Evolutionary conservation across 2,888 invertebrate species (phyloP), one percentile per base, ranked within the genome.

Genomic region (Coenonympha arcania): DNA sequence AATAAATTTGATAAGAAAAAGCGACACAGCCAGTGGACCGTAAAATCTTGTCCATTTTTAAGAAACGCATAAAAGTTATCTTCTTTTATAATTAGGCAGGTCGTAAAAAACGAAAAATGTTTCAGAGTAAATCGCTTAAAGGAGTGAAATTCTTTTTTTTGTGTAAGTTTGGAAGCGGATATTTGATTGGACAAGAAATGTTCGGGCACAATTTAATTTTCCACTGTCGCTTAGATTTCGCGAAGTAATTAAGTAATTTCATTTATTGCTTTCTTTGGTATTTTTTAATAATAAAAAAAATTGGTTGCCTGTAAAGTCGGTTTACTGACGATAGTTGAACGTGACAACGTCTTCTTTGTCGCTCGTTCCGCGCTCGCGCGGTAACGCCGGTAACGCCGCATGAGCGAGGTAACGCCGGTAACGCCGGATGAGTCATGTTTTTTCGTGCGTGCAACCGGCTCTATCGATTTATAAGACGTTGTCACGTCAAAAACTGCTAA

Each of bases 1-100:
- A 62, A 58, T 49, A 36, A 54, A 42, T 47, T 47, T 45, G 28
- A 48, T 45, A 40, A 34, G 50, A 52, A 52, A 31, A 52, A 43
- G 47, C 37, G 33, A 39, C 47, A 39, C 22, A 22, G 39, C 22
- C 31, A 33, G 16, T 8, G 39, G 13, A 8, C 8, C 15, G 39
- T 39, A 9, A 39, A 24, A 15, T 39, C 22, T 39, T 24, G 24
- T 15, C 15, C 39, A 13, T 39, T 24, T n/a, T 24, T 39, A 24
- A 39, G 22, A 22, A 22, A 22, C 11, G 22, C 37, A 39, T 13
- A 11, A 36, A 39, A 22, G 24, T 39, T 39, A 39, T 39, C 39
- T 24, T 36, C 19, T 19, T 39, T n/a, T 6, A 20, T 36, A 36
- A 24, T 39, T 39, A 39, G 15, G 15, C 24, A 24, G 13, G 22